Base-by-base conservation (phyloP, 2,797 vertebrate genomes). In the Gephyroberyx darwinii region DNA sequence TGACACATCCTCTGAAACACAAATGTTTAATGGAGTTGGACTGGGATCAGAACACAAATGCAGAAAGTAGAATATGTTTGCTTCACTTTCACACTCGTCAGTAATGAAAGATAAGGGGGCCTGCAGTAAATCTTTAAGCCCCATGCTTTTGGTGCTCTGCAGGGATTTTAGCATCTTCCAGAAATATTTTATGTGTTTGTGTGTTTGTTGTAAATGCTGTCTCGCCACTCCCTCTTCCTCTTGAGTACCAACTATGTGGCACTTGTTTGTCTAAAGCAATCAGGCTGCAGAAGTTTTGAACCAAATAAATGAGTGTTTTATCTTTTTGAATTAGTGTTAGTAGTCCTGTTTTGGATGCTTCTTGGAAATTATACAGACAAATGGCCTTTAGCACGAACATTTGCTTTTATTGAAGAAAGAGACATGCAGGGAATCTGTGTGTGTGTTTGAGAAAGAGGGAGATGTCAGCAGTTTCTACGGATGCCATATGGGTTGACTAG, bases 61-160 rank as follows among this genome's bases (percentile, higher is more conserved):
- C 87, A 90, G 84, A 91, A 91, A 92, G 75, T 88, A 86, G 83
- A 91, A 88, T 91, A 84, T 83, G 90, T 91, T 90, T 91, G 88
- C 86, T 76, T 92, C 82, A 87, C 90, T 92, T 90, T 88, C 81
- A 67, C 88, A 88, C 85, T 91, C 77, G 58, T 89, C 89, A 90
- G 88, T 92, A 91, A 92, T 90, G 88, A 86, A 92, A 92, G 90
- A 94, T 93, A 92, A 93, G 90, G 90, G 81, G 81, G 75, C 73
- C 81, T 77, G 82, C 72, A 93, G 84, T 93, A 91, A 93, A 91
- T 92, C 91, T 92, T 93, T 93, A 92, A 94, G 92, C 92, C 79
- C 71, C 76, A 52, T 83, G 89, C 90, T 90, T 92, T 93, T 88
- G 88, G 81, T 89, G 83, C 90, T 92, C 92, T 92, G 82, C 84